Evolutionary conservation across 2,888 invertebrate genomes (phyloP).

Genomic region (Meandrusa payeni): DNA sequence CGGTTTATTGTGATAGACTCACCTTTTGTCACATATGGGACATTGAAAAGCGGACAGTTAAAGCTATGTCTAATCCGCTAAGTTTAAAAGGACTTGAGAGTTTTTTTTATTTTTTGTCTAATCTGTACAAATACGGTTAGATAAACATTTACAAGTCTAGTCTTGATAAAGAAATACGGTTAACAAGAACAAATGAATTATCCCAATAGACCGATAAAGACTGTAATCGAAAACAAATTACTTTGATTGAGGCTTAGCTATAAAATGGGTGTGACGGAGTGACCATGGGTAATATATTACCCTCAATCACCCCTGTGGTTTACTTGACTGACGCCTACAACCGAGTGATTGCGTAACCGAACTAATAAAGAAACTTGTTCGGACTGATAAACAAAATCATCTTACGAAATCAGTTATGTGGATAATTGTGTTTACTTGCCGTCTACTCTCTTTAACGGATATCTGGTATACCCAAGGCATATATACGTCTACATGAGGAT

Average conservation of each 20-base stretch:
- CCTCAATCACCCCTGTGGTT: conserved; percentile 23
- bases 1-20: no score
- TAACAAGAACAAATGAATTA: conserved; percentile 1
- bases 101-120: no score
- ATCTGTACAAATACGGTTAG: no score
- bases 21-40: no score
- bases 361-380: background rate
- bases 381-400: conserved; percentile 1
- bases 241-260: conserved; percentile 27
- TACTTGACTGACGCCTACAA: conserved; percentile 24
- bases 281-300: conserved; percentile 29
- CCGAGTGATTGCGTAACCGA: conserved; percentile 15
- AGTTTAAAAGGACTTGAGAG: no score
- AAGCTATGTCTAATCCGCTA: no score
- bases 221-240: conserved; percentile 27
- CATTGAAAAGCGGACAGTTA: no score
- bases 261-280: conserved; percentile 33
- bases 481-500: no score
- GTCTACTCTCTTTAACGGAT: no score
- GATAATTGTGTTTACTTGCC: no score
- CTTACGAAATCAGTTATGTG: conserved; percentile 1
- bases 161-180: background rate
- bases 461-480: no score
- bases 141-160: no score
- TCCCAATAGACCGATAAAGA: conserved; percentile 23